phyloP scores from a whole-genome alignment of 1,140 invertebrate genomes.

The Apocrypta bakeri region DNA sequence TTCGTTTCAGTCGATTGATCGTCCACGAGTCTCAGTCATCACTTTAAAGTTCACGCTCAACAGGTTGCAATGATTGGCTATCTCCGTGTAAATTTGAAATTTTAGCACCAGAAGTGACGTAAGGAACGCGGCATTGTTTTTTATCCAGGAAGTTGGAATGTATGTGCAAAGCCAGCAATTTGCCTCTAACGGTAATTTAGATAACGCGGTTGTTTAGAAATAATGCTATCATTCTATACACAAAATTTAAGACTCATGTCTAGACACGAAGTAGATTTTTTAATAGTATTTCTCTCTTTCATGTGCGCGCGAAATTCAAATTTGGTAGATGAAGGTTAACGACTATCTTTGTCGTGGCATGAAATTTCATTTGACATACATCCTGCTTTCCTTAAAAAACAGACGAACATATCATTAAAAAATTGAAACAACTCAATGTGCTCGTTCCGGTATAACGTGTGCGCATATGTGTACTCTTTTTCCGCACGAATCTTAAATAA shows the following conservation, averaged over 20 bases:
- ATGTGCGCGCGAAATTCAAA: not conserved
- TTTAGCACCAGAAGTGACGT: not conserved
- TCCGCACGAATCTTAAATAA: not conserved
- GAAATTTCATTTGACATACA: conserved; percentile 22
- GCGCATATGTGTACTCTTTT: not conserved
- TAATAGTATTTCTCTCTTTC: not conserved
- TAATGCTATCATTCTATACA: too few relatives aligned
- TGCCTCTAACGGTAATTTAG: not conserved
- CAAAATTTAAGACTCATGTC: too few relatives aligned
- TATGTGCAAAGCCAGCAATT: not conserved
- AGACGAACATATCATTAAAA: not conserved
- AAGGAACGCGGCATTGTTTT: not conserved
- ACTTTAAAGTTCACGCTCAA: conserved; percentile 30
- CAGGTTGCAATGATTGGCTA: conserved; percentile 5
- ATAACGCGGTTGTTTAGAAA: too few relatives aligned
- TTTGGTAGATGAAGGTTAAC: conserved; percentile 22
- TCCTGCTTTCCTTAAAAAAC: not conserved
- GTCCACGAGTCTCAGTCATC: not conserved
- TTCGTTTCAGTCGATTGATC: conserved; percentile 10
- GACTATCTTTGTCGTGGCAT: not conserved
- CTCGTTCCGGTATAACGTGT: not conserved
- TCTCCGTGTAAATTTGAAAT: conserved; percentile 21
- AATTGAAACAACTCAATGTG: not conserved
- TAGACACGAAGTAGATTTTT: too few relatives aligned
- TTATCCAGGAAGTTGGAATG: not conserved